A percentile compares a stretch with the other conserved stretches of the same genome.
These are phyloP conservation scores for Marmota flaviventris DNA, from an alignment of 2,113 vertebrate genomes.

Conservation along the genomic window DNA sequence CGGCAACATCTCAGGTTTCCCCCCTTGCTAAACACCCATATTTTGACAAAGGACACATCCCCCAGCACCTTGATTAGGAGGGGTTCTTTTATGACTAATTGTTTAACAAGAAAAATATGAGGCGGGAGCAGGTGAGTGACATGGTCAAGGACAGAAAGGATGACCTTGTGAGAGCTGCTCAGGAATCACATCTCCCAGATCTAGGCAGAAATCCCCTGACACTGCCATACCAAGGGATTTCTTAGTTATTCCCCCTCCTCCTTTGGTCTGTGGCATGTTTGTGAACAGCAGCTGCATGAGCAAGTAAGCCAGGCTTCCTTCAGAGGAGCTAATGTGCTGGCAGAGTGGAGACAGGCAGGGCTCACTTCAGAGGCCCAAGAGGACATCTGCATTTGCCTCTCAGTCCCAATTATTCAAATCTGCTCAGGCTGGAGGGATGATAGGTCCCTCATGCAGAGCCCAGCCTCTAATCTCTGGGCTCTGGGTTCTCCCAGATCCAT, in stretches of 20 bases:
- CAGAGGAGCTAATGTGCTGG: neutral
- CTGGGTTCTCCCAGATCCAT: conserved; percentile 29
- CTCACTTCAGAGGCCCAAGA: neutral
- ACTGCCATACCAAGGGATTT: neutral
- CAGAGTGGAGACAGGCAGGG: neutral
- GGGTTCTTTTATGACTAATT: neutral
- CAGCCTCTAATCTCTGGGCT: neutral
- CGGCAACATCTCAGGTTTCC: neutral
- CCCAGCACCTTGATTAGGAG: neutral
- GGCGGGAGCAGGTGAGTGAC: neutral
- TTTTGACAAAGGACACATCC: rapidly evolving
- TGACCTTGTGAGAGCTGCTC: neutral
- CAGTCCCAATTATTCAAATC: neutral
- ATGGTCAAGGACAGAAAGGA: neutral
- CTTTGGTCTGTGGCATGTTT: neutral
- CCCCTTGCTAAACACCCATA: neutral
- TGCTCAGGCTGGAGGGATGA: neutral
- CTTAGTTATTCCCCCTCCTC: neutral
- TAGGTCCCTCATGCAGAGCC: neutral
- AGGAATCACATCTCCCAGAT: neutral
- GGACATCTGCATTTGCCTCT: conserved; percentile 38
- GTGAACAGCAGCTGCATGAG: conserved; percentile 10
- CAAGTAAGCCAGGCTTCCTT: neutral
- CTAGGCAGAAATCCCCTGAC: neutral
- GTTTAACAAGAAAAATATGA: neutral